Conservation (phyloP, 1,140 invertebrate species). For the Palaemon carinicauda region DNA sequence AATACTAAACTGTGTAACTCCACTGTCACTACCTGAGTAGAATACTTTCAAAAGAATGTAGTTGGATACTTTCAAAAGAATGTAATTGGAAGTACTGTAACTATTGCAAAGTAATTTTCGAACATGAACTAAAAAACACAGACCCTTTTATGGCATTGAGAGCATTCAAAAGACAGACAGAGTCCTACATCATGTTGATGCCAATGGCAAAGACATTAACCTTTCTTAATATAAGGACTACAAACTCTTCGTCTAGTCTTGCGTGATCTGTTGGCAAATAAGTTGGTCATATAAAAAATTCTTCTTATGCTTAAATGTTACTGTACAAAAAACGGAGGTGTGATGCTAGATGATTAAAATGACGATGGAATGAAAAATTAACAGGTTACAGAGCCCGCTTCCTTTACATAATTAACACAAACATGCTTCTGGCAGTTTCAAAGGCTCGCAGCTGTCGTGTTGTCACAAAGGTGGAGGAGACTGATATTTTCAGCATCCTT, state of each 20-base stretch:
- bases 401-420: conserved; percentile 15
- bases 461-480: conserved; percentile 31
- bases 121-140: no score
- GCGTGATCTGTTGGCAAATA: no score
- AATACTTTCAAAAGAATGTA: conserved; percentile 10
- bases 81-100: neutral
- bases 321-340: conserved; percentile 45
- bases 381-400: conserved; percentile 27
- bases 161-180: neutral
- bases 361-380: conserved; percentile 50
- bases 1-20: conserved; percentile 17
- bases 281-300: conserved; percentile 25
- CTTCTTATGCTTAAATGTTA: conserved; percentile 27
- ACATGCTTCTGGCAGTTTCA: conserved; percentile 45
- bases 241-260: no score
- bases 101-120: no score
- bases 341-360: conserved; percentile 36
- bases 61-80: neutral
- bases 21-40: conserved; percentile 43
- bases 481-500: conserved; percentile 20
- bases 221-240: no score
- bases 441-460: conserved; percentile 15
- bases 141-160: no score
- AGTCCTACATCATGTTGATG: neutral
- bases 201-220: no score